Percentiles rank a stretch among this genome's conserved stretches.
Evolutionary conservation across 2,888 invertebrate genomes (phyloP).

Genomic region (Drosophila koepferae): DNA sequence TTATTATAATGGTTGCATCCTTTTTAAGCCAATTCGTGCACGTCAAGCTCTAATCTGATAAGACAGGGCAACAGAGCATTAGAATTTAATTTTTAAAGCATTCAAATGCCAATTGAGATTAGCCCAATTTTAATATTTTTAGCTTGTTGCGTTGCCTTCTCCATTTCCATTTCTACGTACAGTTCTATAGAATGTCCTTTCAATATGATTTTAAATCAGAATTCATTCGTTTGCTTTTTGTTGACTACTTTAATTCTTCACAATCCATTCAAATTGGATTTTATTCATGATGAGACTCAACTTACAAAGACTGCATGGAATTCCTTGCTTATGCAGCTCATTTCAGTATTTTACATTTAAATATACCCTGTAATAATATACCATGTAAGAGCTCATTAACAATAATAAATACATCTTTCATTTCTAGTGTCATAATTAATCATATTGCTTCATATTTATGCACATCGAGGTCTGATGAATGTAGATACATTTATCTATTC

Average conservation of each 20-base stretch:
- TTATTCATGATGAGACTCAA: neutral
- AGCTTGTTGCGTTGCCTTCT: neutral
- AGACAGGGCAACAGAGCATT: neutral
- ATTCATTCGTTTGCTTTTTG: neutral
- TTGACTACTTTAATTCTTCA: too few relatives aligned
- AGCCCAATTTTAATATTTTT: neutral
- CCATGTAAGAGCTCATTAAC: too few relatives aligned
- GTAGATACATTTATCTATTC: slow-evolving; percentile 2
- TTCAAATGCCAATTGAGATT: neutral
- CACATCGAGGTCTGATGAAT: neutral
- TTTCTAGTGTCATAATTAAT: neutral
- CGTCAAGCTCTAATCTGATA: neutral
- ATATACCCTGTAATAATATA: neutral
- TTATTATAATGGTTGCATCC: slow-evolving; percentile 2
- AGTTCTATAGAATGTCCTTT: neutral
- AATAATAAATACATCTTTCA: too few relatives aligned
- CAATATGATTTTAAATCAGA: neutral
- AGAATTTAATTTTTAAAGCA: neutral
- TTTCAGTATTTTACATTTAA: neutral
- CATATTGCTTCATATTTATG: neutral
- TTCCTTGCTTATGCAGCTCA: neutral
- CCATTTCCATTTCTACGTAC: too few relatives aligned
- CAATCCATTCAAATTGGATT: too few relatives aligned
- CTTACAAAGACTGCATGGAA: neutral
- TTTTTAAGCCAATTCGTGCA: neutral